Evolutionary conservation across 2,113 vertebrate species (phyloP).

Genomic region (Grallaria varia): DNA sequence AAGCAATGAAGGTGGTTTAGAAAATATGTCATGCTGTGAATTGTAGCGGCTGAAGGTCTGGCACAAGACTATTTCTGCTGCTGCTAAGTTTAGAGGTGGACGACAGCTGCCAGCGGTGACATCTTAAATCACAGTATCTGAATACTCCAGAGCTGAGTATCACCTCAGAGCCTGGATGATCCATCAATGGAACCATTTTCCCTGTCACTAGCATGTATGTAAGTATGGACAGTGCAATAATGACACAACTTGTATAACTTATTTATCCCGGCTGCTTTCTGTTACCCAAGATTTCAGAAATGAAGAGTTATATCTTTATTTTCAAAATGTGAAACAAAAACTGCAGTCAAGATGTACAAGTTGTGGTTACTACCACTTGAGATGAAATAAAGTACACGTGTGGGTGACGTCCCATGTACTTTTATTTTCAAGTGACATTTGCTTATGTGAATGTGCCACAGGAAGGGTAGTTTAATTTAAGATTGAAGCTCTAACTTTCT

Average conservation of each 20-base stretch:
- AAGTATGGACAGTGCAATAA: background rate
- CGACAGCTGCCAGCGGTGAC: slow-evolving; percentile 41
- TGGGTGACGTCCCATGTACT: background rate
- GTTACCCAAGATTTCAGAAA: background rate
- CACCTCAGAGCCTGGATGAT: background rate
- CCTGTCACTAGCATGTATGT: background rate
- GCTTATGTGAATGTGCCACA: background rate
- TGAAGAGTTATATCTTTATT: background rate
- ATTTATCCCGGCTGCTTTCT: background rate
- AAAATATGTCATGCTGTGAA: slow-evolving; percentile 32
- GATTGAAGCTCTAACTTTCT: background rate
- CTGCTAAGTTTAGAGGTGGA: slow-evolving; percentile 49
- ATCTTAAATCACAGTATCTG: slow-evolving; percentile 40
- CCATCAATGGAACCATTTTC: background rate
- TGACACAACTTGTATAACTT: background rate
- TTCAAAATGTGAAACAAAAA: background rate
- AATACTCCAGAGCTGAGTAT: background rate
- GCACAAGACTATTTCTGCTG: slow-evolving; percentile 25
- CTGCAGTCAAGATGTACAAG: background rate
- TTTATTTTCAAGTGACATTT: background rate
- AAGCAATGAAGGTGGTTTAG: slow-evolving; percentile 5
- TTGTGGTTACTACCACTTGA: background rate
- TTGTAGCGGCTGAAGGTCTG: slow-evolving; percentile 27
- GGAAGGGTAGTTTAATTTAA: background rate
- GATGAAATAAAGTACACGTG: background rate